Percentiles rank a stretch among this genome's conserved stretches.
Evolutionary conservation across 2,888 invertebrate species (phyloP).

Genomic region (Andricus quercusramuli): DNA sequence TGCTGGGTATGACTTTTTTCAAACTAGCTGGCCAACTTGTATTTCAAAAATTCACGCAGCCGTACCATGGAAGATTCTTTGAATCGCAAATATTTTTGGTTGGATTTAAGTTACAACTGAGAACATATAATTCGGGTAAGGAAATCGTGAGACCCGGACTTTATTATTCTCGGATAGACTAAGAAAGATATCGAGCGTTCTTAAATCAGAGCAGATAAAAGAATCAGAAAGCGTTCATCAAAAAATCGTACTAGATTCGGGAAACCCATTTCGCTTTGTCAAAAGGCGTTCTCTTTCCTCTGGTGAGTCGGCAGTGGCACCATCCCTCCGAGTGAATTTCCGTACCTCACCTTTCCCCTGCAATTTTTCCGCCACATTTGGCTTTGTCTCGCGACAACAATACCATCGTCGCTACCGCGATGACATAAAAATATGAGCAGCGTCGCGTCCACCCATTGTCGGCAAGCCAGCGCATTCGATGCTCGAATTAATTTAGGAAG

Average conservation of each 20-base stretch:
- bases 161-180: background rate
- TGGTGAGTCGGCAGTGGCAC: conserved; percentile 55
- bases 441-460: conserved; percentile 54
- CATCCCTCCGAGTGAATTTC: conserved; percentile 54
- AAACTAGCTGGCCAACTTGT: background rate
- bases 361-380: conserved; percentile 77
- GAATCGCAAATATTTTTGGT: too few relatives aligned
- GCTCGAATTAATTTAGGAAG: conserved; percentile 53
- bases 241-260: conserved; percentile 67
- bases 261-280: conserved; percentile 71
- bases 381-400: conserved; percentile 79
- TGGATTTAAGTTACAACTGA: background rate
- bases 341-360: conserved; percentile 70
- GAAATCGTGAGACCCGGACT: background rate
- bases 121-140: background rate
- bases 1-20: too few relatives aligned
- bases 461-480: conserved; percentile 41
- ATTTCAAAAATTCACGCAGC: too few relatives aligned
- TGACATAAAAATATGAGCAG: conserved; percentile 77
- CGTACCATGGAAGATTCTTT: too few relatives aligned
- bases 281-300: conserved; percentile 56
- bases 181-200: conserved; percentile 22
- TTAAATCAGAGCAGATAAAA: conserved; percentile 38
- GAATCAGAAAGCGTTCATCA: conserved; percentile 59
- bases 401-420: conserved; percentile 73